Base-by-base conservation (phyloP, 1,140 invertebrate genomes). In the Aphis craccivora region DNA sequence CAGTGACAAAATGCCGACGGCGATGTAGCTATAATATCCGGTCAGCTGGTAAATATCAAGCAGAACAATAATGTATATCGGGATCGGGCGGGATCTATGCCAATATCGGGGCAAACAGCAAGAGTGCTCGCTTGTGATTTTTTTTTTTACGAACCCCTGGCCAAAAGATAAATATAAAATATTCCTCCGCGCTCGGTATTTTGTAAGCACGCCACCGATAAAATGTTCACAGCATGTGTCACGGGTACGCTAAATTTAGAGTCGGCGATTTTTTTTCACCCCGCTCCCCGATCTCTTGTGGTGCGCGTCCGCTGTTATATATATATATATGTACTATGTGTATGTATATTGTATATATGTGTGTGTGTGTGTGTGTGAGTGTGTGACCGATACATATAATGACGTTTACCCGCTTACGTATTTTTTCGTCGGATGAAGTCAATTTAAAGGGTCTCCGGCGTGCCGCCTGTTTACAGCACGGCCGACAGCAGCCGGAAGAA, bases 91-190 rank as follows among this genome's bases (percentile, higher is more conserved):
- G 81, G n/a, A 93, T 86, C 81, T 37, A 35, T 93, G 90, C 90
- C 90, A 92, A 92, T 92, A 81, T 45, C n/a, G 76, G 60, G 45
- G 22, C 60, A 30, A n/a, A 76, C 30, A 76, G 30, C 60, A 35
- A n/a, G 86, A 48, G 90, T 45, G 45, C 90, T 67, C 30, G n/a
- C 14, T 18, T 7, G 60, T 76, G 40, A 76, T 43, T 91, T 91
- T 67, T 90, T 83, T 48, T 51, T 92, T 86, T 93, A 93, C 48
- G 91, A 93, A 93, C 91, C 91, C 91, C 91, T 93, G 91, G 91
- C 91, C 91, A 93, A 93, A 92, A 93, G 91, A 93, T 93, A 93
- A 93, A 93, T 93, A 93, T 93, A 93, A 93, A 86, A 93, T 53
- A 51, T 86, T 93, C 48, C 81, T 86, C 81, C 81, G 25, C 91